Conservation (phyloP, 2,797 vertebrate genomes). For the Alexandromys oeconomus region DNA sequence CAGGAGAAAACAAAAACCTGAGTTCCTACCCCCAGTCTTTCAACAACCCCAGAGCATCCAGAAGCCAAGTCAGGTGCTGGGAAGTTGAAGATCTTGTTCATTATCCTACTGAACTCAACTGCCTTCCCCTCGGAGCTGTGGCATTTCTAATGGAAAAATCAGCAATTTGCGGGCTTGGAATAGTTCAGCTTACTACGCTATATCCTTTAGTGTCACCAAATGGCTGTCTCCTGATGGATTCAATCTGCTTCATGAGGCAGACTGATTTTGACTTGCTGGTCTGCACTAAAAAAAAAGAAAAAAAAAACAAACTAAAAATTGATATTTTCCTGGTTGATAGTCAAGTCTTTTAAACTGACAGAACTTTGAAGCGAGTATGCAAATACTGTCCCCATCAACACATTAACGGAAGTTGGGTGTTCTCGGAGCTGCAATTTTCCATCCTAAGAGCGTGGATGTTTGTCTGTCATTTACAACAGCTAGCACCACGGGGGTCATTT, state of each 20-base stretch:
- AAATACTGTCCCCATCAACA: slow-evolving; percentile 70
- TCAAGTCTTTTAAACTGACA: slow-evolving; percentile 76
- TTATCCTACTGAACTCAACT: not conserved
- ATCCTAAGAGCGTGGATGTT: not conserved
- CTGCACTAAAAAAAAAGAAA: slow-evolving; percentile 64
- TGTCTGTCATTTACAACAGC: slow-evolving; percentile 62
- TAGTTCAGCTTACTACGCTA: slow-evolving; percentile 17
- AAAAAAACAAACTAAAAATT: slow-evolving; percentile 28
- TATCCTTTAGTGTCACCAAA: slow-evolving; percentile 43
- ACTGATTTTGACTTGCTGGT: slow-evolving; percentile 66
- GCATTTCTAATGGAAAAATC: not conserved
- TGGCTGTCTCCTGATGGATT: slow-evolving; percentile 35
- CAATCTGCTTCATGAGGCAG: slow-evolving; percentile 50
- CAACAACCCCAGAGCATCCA: not conserved
- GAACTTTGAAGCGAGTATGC: slow-evolving; percentile 73
- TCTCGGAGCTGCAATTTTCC: slow-evolving; percentile 62
- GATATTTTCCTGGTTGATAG: slow-evolving; percentile 70
- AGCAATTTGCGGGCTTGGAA: not conserved
- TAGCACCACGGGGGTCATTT: slow-evolving; percentile 70
- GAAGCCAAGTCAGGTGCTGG: not conserved
- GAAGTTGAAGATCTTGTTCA: not conserved
- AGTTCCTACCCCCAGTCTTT: not conserved
- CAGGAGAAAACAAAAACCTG: slow-evolving; percentile 12
- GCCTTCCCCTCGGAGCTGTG: not conserved
- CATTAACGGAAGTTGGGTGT: slow-evolving; percentile 69